These are phyloP conservation scores for Parnassius smintheus DNA, from an alignment of 2,888 invertebrate species.

Conservation along the genomic window DNA sequence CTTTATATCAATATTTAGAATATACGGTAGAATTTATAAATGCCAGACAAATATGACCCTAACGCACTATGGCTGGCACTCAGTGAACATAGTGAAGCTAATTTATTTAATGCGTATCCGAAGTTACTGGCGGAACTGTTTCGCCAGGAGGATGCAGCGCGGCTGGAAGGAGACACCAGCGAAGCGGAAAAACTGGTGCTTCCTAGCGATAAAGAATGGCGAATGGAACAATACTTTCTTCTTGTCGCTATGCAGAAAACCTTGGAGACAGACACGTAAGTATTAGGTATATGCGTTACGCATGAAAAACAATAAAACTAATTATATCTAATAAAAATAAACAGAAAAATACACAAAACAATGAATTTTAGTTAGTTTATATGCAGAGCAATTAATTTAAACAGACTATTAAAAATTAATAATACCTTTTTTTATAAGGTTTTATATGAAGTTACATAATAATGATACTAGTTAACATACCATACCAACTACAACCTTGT, in stretches of 20 bases:
- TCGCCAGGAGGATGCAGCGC: conserved; percentile 69
- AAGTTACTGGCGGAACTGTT: conserved; percentile 83
- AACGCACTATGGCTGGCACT: conserved; percentile 79
- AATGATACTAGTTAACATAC: too few relatives aligned
- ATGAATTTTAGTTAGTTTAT: too few relatives aligned
- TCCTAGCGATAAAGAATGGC: conserved; percentile 86
- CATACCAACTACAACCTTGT: too few relatives aligned
- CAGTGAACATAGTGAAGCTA: conserved; percentile 77
- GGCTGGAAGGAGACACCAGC: conserved; percentile 63
- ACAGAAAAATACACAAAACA: not conserved
- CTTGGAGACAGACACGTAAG: conserved; percentile 49
- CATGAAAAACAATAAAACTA: too few relatives aligned
- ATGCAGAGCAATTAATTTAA: too few relatives aligned
- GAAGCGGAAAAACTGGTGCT: conserved; percentile 82
- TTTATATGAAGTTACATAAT: too few relatives aligned
- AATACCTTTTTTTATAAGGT: too few relatives aligned
- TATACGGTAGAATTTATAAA: conserved; percentile 42
- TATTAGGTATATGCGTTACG: conserved; percentile 24
- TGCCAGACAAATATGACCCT: conserved; percentile 62
- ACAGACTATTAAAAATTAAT: too few relatives aligned
- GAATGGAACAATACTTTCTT: conserved; percentile 84
- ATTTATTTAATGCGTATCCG: conserved; percentile 85
- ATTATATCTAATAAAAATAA: not conserved
- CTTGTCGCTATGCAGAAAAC: conserved; percentile 84
- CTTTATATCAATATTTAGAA: too few relatives aligned